Evolutionary conservation across 2,888 invertebrate genomes (phyloP), one percentile per base, ranked within the genome.

Genomic region (Drosophila melanosoma): DNA sequence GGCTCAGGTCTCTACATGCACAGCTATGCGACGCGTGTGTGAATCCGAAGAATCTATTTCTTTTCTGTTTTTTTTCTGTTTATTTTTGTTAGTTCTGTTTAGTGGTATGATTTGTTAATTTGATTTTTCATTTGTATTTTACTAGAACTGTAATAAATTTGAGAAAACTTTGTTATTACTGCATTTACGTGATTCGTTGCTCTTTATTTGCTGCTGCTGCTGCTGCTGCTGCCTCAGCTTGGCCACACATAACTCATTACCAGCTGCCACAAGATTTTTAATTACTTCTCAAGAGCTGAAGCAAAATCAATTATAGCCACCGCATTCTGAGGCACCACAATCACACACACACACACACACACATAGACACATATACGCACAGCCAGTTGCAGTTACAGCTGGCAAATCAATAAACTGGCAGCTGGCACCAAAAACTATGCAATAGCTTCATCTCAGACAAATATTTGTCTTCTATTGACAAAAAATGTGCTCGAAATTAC

Each of bases 1-100:
- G 84, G 83, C 20, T 51, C 63, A 23, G 59, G 59, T 29, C 76
- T 79, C 26, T 91, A 79, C 26, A 65, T 90, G 68, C 82, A 79
- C 56, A 83, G 92, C 63, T 85, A 91, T 71, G 90, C 91, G 45
- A 91, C 91, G 51, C 87, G 88, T 53, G 91, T 91, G 33, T 90
- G 72, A 70, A 40, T 12, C 32, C 26, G 32, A 23, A 48, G 17
- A 52, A 36, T 56, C 38, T 56, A 4, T 4, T 12, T 56, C 29
- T 17, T 10, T 7, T 48, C n/a, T 17, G 49, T 29, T 49, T 7
- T 42, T 7, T 42, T 62, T 63, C 69, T 17, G 2, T 35, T 36
- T 52, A 15, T 36, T 17, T 53, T 5, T 6, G 23, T 49, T 80
- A 56, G 69, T 62, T 33, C 33, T 62, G 45, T 67, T 72, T 69